Conservation (phyloP, 2,113 vertebrate species). For the Pachypanchax playfairii region DNA sequence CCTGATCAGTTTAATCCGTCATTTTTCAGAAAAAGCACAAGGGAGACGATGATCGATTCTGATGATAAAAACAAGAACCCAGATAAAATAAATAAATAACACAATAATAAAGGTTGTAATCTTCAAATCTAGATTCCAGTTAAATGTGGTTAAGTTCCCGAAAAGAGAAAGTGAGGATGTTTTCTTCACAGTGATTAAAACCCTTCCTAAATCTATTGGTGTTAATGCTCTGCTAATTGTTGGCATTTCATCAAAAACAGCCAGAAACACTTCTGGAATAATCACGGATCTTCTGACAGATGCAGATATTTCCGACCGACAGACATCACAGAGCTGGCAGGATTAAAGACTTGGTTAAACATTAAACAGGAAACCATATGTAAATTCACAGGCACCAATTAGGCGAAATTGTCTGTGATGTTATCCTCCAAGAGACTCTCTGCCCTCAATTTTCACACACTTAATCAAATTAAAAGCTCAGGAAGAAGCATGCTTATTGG, state of each 20-base stretch:
- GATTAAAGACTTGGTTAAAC: constrained; percentile 91
- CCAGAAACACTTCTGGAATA: constrained; percentile 82
- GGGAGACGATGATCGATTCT: constrained; percentile 52
- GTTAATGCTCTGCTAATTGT: constrained; percentile 72
- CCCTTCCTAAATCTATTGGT: constrained; percentile 66
- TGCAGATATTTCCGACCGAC: constrained; percentile 72
- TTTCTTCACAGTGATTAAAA: constrained; percentile 71
- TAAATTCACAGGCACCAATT: constrained; percentile 92
- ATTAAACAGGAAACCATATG: constrained; percentile 91
- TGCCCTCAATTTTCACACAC: constrained; percentile 87
- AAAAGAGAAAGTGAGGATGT: constrained; percentile 43
- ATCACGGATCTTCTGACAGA: constrained; percentile 84
- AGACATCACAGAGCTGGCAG: constrained; percentile 84
- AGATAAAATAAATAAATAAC: constrained; percentile 47
- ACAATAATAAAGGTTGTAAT: constrained; percentile 49
- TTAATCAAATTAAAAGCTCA: constrained; percentile 99
- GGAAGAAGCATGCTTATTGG: constrained; percentile 84
- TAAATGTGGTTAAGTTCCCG: no score
- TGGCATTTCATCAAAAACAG: constrained; percentile 69
- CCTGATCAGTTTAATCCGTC: constrained; percentile 58
- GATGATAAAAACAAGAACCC: constrained; percentile 34
- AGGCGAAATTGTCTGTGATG: constrained; percentile 79
- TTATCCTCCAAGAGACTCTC: constrained; percentile 85
- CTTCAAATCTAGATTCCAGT: no score
- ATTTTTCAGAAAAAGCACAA: constrained; percentile 54